phyloP scores from a whole-genome alignment of 1,140 invertebrate species.

The Antheraea pernyi region DNA sequence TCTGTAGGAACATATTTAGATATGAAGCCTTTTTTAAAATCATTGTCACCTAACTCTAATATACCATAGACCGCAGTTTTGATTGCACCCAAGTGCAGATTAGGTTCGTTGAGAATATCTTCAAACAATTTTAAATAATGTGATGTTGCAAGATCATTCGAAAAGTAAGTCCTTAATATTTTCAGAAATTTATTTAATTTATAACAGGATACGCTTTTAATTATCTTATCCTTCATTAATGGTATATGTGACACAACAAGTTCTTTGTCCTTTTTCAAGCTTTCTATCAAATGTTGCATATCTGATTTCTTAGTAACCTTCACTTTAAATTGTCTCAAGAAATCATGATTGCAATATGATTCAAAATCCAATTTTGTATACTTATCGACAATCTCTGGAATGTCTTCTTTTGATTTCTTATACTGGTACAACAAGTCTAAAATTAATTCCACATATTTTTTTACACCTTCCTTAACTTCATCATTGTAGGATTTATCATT shows the following conservation, averaged over 20 bases:
- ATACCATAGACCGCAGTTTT: conserved; percentile 39
- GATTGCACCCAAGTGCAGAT: conserved; percentile 29
- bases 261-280: conserved; percentile 45
- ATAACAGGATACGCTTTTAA: background rate
- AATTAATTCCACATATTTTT: conserved; percentile 18
- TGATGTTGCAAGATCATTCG: conserved; percentile 41
- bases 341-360: conserved; percentile 22
- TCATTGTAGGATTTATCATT: conserved; percentile 26
- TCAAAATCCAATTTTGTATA: conserved; percentile 37
- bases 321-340: conserved; percentile 11
- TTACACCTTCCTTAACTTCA: conserved; percentile 22
- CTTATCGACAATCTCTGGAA: conserved; percentile 39
- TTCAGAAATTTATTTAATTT: conserved; percentile 30
- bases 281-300: background rate
- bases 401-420: conserved; percentile 31
- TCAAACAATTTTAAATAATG: conserved; percentile 36
- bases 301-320: background rate
- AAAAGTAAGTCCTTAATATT: conserved; percentile 55
- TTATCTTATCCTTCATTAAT: conserved; percentile 11
- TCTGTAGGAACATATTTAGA: conserved; percentile 41
- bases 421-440: conserved; percentile 19
- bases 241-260: conserved; percentile 30
- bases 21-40: conserved; percentile 41
- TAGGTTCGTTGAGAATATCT: conserved; percentile 19
- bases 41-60: conserved; percentile 43